phyloP scores from a whole-genome alignment of 2,113 vertebrate genomes.

The Odocoileus virginianus region DNA sequence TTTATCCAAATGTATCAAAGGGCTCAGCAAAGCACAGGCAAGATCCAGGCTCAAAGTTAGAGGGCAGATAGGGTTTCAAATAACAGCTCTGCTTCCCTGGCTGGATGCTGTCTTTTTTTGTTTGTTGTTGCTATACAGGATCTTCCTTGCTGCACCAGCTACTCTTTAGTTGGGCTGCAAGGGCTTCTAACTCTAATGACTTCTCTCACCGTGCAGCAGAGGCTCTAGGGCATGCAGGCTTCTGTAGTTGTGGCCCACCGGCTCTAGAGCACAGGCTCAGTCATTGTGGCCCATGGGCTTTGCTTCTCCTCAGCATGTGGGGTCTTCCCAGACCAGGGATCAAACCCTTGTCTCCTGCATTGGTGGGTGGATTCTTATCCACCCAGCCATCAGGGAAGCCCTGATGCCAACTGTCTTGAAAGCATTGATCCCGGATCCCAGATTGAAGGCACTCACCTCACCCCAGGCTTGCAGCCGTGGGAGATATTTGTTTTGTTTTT shows the following conservation, averaged over 20 bases:
- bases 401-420: accelerated
- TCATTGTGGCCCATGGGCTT: background rate
- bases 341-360: background rate
- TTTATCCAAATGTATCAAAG: background rate
- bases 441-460: background rate
- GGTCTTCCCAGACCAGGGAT: background rate
- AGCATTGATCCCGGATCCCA: background rate
- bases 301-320: background rate
- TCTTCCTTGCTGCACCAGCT: accelerated
- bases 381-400: background rate
- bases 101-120: background rate
- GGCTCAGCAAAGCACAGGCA: background rate
- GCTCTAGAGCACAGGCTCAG: background rate
- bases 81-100: background rate
- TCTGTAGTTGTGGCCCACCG: accelerated
- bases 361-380: background rate
- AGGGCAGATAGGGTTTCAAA: background rate
- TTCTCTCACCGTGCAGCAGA: accelerated
- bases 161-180: background rate
- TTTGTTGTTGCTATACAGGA: background rate
- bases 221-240: background rate
- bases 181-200: background rate
- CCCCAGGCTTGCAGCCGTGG: background rate
- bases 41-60: background rate
- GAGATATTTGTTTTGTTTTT: background rate